Evolutionary conservation across 1,140 invertebrate species (phyloP).

Genomic region (Prorops nasuta): DNA sequence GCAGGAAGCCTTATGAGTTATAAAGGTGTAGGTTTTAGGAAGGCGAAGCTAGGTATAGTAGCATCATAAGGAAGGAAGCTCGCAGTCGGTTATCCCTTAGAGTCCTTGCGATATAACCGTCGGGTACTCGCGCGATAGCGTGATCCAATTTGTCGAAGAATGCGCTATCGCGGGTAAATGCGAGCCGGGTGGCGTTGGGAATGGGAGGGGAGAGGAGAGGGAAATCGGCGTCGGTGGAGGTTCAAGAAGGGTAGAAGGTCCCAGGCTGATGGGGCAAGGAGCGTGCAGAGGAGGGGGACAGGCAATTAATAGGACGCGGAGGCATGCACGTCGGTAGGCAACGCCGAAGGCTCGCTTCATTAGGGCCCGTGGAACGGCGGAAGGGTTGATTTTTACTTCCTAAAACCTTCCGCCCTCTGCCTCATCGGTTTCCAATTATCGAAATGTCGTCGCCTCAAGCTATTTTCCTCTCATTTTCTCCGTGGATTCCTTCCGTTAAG

Average conservation of each 20-base stretch:
- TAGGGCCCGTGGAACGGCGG: constrained; percentile 35
- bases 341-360: constrained; percentile 47
- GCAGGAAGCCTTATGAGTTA: too few species aligned
- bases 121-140: constrained; percentile 40
- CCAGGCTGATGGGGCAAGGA: neutral
- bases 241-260: neutral
- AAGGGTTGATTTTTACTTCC: constrained; percentile 46
- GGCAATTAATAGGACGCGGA: constrained; percentile 52
- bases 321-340: constrained; percentile 45
- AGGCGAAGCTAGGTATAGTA: too few species aligned
- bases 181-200: constrained; percentile 17
- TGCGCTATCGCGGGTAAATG: constrained; percentile 40
- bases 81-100: constrained; percentile 21
- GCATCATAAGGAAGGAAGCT: neutral
- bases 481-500: constrained; percentile 13
- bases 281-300: constrained; percentile 22
- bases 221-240: constrained; percentile 12
- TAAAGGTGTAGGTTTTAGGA: too few species aligned
- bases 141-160: constrained; percentile 56
- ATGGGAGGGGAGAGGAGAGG: constrained; percentile 1
- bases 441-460: constrained; percentile 36
- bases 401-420: constrained; percentile 35
- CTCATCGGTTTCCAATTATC: constrained; percentile 44
- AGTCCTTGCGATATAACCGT: constrained; percentile 26
- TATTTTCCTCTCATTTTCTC: constrained; percentile 21